A percentile compares a stretch with the other conserved stretches of the same genome.
phyloP scores from a whole-genome alignment of 2,797 vertebrate species.

The Spinibarbus caldwelli region DNA sequence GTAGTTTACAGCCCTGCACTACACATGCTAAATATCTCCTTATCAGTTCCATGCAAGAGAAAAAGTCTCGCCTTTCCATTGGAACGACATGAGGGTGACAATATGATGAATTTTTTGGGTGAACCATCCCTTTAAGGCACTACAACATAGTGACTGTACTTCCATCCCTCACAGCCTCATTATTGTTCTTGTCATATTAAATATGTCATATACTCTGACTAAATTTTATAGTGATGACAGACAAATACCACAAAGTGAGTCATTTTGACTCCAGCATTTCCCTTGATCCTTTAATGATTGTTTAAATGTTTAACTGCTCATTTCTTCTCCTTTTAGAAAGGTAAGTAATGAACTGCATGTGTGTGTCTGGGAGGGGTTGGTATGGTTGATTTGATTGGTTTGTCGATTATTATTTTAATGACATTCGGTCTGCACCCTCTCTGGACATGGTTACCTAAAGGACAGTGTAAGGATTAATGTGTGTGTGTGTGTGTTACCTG shows the following conservation, averaged over 20 bases:
- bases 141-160: not conserved
- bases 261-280: no score
- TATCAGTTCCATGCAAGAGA: no score
- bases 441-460: slow-evolving; percentile 23
- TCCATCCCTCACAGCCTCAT: not conserved
- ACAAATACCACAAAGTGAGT: slow-evolving; percentile 38
- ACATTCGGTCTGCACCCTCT: not conserved
- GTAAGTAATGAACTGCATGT: no score
- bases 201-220: slow-evolving; percentile 5
- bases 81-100: no score
- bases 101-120: not conserved
- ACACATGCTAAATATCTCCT: not conserved
- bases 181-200: not conserved
- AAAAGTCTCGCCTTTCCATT: no score
- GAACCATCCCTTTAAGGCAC: not conserved
- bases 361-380: no score
- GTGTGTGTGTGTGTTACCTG: slow-evolving; percentile 79
- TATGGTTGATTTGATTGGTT: no score
- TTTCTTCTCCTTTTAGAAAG: no score
- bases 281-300: no score
- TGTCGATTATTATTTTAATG: slow-evolving; percentile 19
- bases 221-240: not conserved
- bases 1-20: not conserved
- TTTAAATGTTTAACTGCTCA: no score
- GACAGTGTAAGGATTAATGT: slow-evolving; percentile 4